Evolutionary conservation across 23 tunicate genomes (phyloP).

Genomic region (Diplosoma virens): DNA sequence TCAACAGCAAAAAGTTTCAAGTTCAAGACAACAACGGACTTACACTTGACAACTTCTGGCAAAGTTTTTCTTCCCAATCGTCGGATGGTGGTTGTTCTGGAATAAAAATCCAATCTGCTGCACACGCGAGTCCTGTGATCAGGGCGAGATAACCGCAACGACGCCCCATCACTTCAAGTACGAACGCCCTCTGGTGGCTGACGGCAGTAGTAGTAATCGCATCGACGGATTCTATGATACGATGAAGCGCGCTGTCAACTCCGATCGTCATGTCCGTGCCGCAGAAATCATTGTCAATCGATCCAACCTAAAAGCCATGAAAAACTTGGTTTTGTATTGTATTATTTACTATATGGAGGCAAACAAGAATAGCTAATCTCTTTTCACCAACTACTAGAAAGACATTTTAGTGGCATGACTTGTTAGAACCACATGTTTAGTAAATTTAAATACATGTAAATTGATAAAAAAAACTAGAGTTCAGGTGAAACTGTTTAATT

Average conservation of each 20-base stretch:
- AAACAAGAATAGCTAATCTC: too few species aligned
- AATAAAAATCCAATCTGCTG: slow-evolving; percentile 97
- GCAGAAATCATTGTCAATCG: slow-evolving; percentile 98
- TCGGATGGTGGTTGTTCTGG: slow-evolving; percentile 94
- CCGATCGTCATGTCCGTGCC: slow-evolving; percentile 99
- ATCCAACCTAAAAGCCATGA: slow-evolving; percentile 80
- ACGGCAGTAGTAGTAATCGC: slow-evolving; percentile 95
- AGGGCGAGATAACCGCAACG: slow-evolving; percentile 95
- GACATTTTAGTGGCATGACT: too few species aligned
- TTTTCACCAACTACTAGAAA: too few species aligned
- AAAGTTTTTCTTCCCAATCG: slow-evolving; percentile 89
- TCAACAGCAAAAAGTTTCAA: too few species aligned
- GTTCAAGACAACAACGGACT: slow-evolving; percentile 9
- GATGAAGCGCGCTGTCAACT: slow-evolving; percentile 87
- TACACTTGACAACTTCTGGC: slow-evolving; percentile 56
- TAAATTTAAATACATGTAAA: too few species aligned
- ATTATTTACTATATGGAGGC: too few species aligned
- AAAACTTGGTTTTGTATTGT: too few species aligned
- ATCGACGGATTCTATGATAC: slow-evolving; percentile 94
- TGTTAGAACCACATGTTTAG: too few species aligned
- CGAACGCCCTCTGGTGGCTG: slow-evolving; percentile 96
- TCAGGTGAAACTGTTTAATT: too few species aligned
- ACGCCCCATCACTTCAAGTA: slow-evolving; percentile 98
- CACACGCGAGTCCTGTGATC: slow-evolving; percentile 87
- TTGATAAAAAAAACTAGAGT: too few species aligned